Base-by-base conservation (phyloP, 2,888 invertebrate genomes). In the Pseudolycoriella hygida region DNA sequence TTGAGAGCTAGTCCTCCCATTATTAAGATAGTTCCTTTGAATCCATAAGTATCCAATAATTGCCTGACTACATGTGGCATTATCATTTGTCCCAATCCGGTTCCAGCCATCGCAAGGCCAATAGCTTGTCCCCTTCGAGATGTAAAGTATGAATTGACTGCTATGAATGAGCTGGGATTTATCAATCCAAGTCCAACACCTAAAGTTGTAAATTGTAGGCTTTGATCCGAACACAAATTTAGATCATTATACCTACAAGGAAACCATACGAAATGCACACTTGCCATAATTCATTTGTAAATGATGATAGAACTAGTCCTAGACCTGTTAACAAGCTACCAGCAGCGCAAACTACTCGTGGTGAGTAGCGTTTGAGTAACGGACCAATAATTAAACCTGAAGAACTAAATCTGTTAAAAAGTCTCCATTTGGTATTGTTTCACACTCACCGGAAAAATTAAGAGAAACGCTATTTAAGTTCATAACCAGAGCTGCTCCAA, bases 51-150 rank as follows among this genome's bases (percentile, higher is more conserved):
- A 50, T 74, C 73, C 50, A 81, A 60, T 42, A 81, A 69, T 54
- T 72, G 70, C 41, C 75, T 68, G 46, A 82, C 76, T 51, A 80
- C 65, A 55, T 78, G 79, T 3, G 83, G 83, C 71, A 83, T 76
- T 48, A 80, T 58, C 60, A 80, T 77, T 59, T 82, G 80, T 3
- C 83, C 83, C 19, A 81, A 61, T 48, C 82, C 80, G 50, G 82
- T 80, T 46, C 83, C 83, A 19, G 80, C 80, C 65, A 82, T 72
- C 1, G 81, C 76, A 25, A 82, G 65, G 2, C 82, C 82, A 45
- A 82, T 80, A n/a, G 83, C 83, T 37, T 76, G 70, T 48, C 77
- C 77, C 53, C 79, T 75, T 57, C 68, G 73, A 46, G 68, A 67
- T 47, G 69, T 73, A 56, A 83, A 84, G 60, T 81, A 83, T 18